phyloP scores from a whole-genome alignment of 2,113 vertebrate genomes.

The Danio rerio region DNA sequence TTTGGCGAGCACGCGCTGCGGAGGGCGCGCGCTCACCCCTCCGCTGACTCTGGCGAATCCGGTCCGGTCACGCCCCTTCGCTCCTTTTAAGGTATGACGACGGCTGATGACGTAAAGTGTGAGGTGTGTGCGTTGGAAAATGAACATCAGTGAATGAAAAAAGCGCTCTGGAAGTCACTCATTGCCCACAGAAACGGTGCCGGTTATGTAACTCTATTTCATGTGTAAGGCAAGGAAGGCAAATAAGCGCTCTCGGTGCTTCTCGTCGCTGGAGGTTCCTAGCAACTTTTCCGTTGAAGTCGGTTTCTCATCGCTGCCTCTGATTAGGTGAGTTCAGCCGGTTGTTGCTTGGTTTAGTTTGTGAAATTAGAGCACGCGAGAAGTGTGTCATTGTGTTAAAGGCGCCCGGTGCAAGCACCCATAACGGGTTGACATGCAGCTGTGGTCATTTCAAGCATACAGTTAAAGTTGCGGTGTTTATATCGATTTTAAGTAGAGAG shows the following conservation, averaged over 20 bases:
- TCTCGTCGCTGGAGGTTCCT: slow-evolving; percentile 39
- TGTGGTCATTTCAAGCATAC: neutral
- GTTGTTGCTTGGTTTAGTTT: slow-evolving; percentile 41
- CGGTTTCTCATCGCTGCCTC: slow-evolving; percentile 14
- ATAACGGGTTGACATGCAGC: neutral
- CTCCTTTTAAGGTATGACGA: slow-evolving; percentile 51
- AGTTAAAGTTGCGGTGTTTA: neutral
- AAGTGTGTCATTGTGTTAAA: slow-evolving; percentile 46
- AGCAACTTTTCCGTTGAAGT: slow-evolving; percentile 41
- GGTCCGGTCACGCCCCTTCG: slow-evolving; percentile 27
- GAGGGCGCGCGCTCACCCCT: slow-evolving; percentile 2
- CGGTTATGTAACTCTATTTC: slow-evolving; percentile 74
- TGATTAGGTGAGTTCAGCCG: slow-evolving; percentile 63
- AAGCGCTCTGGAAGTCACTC: slow-evolving; percentile 60
- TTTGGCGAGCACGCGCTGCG: neutral
- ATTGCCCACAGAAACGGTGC: slow-evolving; percentile 68
- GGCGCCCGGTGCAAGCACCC: slow-evolving; percentile 5
- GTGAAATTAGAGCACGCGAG: slow-evolving; percentile 39
- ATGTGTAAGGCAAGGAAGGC: slow-evolving; percentile 67
- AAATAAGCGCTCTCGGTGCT: slow-evolving; percentile 62
- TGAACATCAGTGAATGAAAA: slow-evolving; percentile 62
- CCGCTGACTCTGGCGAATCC: slow-evolving; percentile 47
- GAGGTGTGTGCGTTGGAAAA: slow-evolving; percentile 64
- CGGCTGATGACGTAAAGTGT: slow-evolving; percentile 42
- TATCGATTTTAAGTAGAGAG: neutral